Base-by-base conservation (phyloP, 2,888 invertebrate genomes). In the Venusia cambrica region DNA sequence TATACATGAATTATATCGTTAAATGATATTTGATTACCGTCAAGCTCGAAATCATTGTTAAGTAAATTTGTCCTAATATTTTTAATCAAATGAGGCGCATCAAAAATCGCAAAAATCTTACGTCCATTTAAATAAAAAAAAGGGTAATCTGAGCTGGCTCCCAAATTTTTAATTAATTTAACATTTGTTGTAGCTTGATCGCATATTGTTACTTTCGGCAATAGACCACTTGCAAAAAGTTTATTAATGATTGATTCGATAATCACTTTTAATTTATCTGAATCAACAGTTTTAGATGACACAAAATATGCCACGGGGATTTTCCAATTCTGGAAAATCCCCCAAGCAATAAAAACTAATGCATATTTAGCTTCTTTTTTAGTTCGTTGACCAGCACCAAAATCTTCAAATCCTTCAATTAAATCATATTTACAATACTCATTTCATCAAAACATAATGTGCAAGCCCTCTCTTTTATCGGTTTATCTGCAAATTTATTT, bases 351-450 rank as follows among this genome's bases (percentile, higher is more conserved):
- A 27, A 49, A 43, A 1, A 44, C 44, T 6, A 42, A 16, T 4
- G 34, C 38, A 26, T 44, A 38, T 34, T 39, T 46, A 2, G 40
- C 45, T 14, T 20, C 33, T 24, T 35, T 40, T 1, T 24, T 11
- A n/a, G 10, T 16, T 4, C 48, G 38, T 2, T 43, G 14, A 21
- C 20, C 25, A n/a, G 19, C 31, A 20, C 47, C 47, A 8, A 40
- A 37, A 38, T 47, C 47, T 41, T 50, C 43, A 39, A 35, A 50
- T 1, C 50, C 50, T 25, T 47, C 47, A 15, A 43, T 44, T 4
- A 38, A 22, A 29, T 51, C 45, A 43, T 24, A 39, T 41, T 44
- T 48, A 43, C 47, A 5, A 44, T 50, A 4, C 21, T 6, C 37
- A 47, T 50, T 47, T 50, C 45, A 21, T 48, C 48, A 22, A 45